Evolutionary conservation across 2,888 invertebrate genomes (phyloP), one percentile per base, ranked within the genome.

Genomic region (Drosophila nigritarsus): DNA sequence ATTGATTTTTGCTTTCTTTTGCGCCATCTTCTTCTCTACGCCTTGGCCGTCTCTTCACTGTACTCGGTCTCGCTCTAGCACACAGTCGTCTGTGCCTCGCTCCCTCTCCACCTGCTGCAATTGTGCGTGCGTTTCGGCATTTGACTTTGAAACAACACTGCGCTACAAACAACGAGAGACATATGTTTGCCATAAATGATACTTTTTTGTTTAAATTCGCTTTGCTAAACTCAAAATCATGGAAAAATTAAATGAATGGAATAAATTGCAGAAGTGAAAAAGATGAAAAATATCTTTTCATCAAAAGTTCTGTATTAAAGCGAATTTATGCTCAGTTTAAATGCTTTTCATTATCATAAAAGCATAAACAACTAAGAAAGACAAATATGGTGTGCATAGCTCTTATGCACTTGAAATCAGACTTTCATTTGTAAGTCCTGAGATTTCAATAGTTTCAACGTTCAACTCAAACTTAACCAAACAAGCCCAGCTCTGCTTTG

Each of bases 1-100:
- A 85, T 85, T 90, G 85, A 85, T 85, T 85, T 85, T 85, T 86
- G 79, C 71, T 62, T 80, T 85, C 78, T 85, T 88, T 66, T 89
- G 75, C 74, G 80, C 55, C 79, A 54, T 70, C 65, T 62, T 56
- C 82, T 67, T 73, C 56, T 42, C 36, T 63, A 67, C 72, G 67
- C 65, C 78, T 83, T 83, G 62, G 68, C 67, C 66, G 32, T 53
- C 58, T 45, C 45, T 42, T 20, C 36, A 18, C 58, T 42, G 4
- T 49, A 3, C 15, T 6, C 53, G 29, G 32, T 30, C 48, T 27
- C 20, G 7, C 32, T 27, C 24, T 11, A 30, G 3, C 45, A 36
- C n/a, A n/a, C 32, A 30, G 27, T 38, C 51, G 30, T 27, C 29
- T 11, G 56, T 42, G 11, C 56, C 29, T 30, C 3, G 20, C 29